These are phyloP conservation scores for Candidula unifasciata DNA, from an alignment of 2,888 invertebrate genomes.

Conservation along the genomic window DNA sequence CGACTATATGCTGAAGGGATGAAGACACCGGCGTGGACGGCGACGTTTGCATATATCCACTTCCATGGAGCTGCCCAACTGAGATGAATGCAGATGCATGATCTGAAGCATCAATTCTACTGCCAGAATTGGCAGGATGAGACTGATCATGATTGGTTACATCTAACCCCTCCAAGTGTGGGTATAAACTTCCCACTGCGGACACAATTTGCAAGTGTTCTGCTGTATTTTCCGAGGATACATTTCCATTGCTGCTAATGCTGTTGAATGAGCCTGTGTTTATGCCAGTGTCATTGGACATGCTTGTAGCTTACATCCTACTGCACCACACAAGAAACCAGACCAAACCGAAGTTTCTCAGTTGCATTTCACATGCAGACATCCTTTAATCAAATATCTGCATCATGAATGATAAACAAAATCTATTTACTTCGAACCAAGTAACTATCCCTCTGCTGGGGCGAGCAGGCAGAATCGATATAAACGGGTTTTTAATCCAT, in stretches of 20 bases:
- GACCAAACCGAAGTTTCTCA: too few species aligned
- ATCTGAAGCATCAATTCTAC: neutral
- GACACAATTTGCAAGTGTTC: neutral
- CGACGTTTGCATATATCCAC: neutral
- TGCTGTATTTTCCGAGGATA: neutral
- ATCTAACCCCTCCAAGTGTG: slow-evolving; percentile 27
- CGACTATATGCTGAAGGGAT: neutral
- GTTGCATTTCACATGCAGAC: too few species aligned
- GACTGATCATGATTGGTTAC: slow-evolving; percentile 13
- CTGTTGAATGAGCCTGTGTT: too few species aligned
- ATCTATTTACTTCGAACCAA: too few species aligned
- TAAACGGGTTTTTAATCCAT: too few species aligned
- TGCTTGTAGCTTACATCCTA: neutral
- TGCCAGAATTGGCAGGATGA: neutral
- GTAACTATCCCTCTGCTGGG: too few species aligned
- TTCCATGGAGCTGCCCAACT: neutral
- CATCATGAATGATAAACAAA: too few species aligned
- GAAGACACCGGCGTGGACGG: neutral
- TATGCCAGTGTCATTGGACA: neutral
- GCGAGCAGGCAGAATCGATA: too few species aligned
- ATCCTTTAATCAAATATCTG: too few species aligned
- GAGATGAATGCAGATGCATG: neutral
- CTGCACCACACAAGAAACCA: neutral
- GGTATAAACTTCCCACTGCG: slow-evolving; percentile 27
- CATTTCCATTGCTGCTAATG: neutral